phyloP scores from a whole-genome alignment of 2,888 invertebrate genomes.

The Phoenoteleia sp. region DNA sequence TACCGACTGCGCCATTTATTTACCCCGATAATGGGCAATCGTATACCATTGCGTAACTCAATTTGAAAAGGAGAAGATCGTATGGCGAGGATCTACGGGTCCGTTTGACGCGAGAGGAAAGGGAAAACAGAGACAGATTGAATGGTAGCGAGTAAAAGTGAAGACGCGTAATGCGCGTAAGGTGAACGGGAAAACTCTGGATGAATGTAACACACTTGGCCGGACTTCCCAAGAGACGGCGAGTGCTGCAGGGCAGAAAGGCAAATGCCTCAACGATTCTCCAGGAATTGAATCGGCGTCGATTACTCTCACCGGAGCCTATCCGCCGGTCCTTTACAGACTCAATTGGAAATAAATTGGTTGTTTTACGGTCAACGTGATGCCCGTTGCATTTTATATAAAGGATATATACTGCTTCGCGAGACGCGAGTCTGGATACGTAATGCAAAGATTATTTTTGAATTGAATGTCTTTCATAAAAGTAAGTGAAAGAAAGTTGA shows the following conservation, averaged over 20 bases:
- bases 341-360: constrained; percentile 56
- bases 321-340: constrained; percentile 26
- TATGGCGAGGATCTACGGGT: background rate
- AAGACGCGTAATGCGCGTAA: constrained; percentile 69
- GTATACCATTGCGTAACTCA: constrained; percentile 2
- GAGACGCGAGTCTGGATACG: constrained; percentile 13
- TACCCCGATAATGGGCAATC: constrained; percentile 57
- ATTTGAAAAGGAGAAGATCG: constrained; percentile 6
- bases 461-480: background rate
- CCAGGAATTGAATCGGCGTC: constrained; percentile 30
- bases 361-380: constrained; percentile 34
- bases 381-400: constrained; percentile 17
- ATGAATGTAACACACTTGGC: constrained; percentile 34
- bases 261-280: constrained; percentile 44
- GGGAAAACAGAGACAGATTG: constrained; percentile 53
- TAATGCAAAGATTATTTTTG: constrained; percentile 21
- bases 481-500: constrained; percentile 21
- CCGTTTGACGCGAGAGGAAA: constrained; percentile 45
- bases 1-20: constrained; percentile 52
- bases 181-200: constrained; percentile 60
- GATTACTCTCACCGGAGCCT: constrained; percentile 58
- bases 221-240: constrained; percentile 57
- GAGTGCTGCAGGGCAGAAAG: constrained; percentile 78
- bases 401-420: constrained; percentile 6
- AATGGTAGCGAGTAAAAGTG: constrained; percentile 70